Percentiles rank a stretch among this genome's conserved stretches.
Evolutionary conservation across 1,140 invertebrate genomes (phyloP).

Genomic region (Sogatella furcifera): DNA sequence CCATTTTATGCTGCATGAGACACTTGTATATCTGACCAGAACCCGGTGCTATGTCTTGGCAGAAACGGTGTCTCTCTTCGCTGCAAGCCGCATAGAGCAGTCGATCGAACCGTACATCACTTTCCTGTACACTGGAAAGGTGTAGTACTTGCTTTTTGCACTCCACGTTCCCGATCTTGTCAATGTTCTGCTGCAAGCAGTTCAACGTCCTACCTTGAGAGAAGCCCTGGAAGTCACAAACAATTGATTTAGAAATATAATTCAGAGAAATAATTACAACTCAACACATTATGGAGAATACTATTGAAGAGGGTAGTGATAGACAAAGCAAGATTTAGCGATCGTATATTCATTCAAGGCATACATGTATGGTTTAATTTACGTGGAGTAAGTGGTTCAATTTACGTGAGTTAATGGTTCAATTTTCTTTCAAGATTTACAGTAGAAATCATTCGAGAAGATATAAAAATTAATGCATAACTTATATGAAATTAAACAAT

Average conservation of each 20-base stretch:
- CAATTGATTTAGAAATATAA: neutral
- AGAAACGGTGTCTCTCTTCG: slow-evolving; percentile 67
- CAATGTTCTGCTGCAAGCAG: slow-evolving; percentile 62
- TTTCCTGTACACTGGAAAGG: slow-evolving; percentile 80
- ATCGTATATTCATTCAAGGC: too few relatives aligned
- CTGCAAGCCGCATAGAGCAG: slow-evolving; percentile 77
- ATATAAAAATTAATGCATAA: too few relatives aligned
- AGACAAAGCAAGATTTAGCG: too few relatives aligned
- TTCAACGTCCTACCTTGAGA: slow-evolving; percentile 75
- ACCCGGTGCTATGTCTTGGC: slow-evolving; percentile 49
- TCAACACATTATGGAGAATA: neutral
- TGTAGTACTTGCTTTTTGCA: slow-evolving; percentile 73
- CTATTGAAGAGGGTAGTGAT: too few relatives aligned
- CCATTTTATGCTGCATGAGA: slow-evolving; percentile 74
- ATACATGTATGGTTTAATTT: too few relatives aligned
- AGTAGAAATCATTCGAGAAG: too few relatives aligned
- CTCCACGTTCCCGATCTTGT: slow-evolving; percentile 38
- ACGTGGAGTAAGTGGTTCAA: too few relatives aligned
- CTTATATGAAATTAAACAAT: too few relatives aligned
- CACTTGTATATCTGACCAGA: slow-evolving; percentile 85
- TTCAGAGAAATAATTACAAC: neutral
- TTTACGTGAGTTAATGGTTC: too few relatives aligned
- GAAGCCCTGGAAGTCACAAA: slow-evolving; percentile 29
- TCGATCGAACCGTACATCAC: slow-evolving; percentile 84
- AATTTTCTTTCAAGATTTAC: too few relatives aligned